These are phyloP conservation scores for Lutjanus erythropterus DNA, from an alignment of 2,113 vertebrate genomes.

Conservation along the genomic window DNA sequence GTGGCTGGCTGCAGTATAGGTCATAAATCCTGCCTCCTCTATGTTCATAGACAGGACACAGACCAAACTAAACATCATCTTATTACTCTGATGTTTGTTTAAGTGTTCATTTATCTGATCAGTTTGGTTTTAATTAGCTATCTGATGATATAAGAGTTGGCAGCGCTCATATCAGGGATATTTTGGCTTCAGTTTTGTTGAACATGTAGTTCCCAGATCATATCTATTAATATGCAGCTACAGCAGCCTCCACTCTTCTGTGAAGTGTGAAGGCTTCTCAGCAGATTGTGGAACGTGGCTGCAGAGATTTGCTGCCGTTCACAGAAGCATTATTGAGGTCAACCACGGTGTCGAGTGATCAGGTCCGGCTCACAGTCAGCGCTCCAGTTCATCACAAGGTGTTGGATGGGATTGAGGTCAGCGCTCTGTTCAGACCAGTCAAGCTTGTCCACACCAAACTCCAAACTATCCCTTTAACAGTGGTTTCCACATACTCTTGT, in stretches of 20 bases:
- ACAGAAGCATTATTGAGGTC: background rate
- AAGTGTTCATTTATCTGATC: no score
- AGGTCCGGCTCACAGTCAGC: background rate
- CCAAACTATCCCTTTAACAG: background rate
- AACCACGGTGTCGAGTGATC: background rate
- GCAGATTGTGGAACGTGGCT: background rate
- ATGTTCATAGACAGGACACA: no score
- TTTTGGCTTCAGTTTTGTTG: no score
- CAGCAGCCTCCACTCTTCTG: background rate
- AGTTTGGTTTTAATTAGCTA: no score
- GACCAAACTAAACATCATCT: no score
- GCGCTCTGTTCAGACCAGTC: background rate
- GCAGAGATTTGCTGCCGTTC: background rate
- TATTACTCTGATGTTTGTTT: no score
- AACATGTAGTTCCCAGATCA: background rate
- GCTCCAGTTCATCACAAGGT: background rate
- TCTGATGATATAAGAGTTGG: no score
- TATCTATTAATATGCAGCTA: background rate
- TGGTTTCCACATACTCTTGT: no score
- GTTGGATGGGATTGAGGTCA: constrained; percentile 1
- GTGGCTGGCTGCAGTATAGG: no score
- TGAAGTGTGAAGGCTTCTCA: background rate
- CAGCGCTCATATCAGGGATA: no score
- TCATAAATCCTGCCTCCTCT: no score
- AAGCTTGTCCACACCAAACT: background rate